These are phyloP conservation scores for Cantharis rustica DNA, from an alignment of 2,888 invertebrate genomes.

Conservation along the genomic window DNA sequence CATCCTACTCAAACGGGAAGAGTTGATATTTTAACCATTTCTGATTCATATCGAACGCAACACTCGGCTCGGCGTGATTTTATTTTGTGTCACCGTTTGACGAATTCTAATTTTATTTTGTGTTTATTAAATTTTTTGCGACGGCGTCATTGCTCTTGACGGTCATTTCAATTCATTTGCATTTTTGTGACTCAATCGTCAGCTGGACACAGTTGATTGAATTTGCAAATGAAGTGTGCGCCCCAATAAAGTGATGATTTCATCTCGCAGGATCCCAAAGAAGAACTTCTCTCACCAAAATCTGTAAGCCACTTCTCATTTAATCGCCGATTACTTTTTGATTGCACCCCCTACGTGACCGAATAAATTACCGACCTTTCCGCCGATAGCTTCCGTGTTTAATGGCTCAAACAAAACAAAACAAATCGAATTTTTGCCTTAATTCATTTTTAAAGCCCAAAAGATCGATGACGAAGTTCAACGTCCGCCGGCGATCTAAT, in stretches of 20 bases:
- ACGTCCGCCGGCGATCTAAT: background rate
- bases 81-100: background rate
- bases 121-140: background rate
- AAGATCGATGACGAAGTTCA: background rate
- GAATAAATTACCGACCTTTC: background rate
- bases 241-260: background rate
- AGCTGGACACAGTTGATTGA: background rate
- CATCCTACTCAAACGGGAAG: constrained; percentile 14
- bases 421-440: background rate
- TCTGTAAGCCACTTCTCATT: background rate
- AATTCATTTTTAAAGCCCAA: background rate
- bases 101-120: background rate
- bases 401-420: background rate
- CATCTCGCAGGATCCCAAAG: background rate
- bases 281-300: background rate
- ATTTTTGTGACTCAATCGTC: background rate
- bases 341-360: background rate
- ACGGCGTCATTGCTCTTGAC: background rate
- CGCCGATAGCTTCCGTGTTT: background rate
- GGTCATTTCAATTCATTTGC: background rate
- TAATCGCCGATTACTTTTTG: background rate
- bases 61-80: background rate
- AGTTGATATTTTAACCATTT: background rate
- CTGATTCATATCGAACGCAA: background rate
- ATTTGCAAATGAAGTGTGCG: background rate